These are phyloP conservation scores for Amphiura filiformis DNA, from an alignment of 35 echinoderm and acorn worm species.

Conservation along the genomic window DNA sequence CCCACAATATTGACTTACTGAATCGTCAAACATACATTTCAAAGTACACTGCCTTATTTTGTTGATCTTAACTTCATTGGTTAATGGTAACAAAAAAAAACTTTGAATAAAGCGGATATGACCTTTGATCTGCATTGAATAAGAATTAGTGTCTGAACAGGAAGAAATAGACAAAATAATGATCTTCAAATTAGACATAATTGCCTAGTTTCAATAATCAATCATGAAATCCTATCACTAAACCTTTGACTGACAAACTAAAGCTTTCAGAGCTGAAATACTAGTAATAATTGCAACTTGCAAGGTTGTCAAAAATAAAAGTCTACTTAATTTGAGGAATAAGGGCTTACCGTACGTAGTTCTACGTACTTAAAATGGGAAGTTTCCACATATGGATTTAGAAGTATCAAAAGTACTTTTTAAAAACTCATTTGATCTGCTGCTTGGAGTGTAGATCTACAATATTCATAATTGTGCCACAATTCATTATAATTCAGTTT, in stretches of 20 bases:
- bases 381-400: too few species aligned
- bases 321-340: too few species aligned
- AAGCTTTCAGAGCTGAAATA: too few species aligned
- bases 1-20: background rate
- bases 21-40: background rate
- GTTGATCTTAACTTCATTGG: background rate
- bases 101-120: background rate
- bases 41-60: background rate
- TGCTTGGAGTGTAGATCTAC: too few species aligned
- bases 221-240: too few species aligned
- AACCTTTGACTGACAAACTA: too few species aligned
- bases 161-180: background rate
- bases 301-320: too few species aligned
- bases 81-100: background rate
- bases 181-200: background rate
- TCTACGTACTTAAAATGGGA: too few species aligned
- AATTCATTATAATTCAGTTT: background rate
- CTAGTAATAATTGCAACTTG: too few species aligned
- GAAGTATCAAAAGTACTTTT: background rate
- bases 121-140: background rate
- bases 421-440: background rate
- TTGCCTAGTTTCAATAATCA: too few species aligned
- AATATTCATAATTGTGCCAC: too few species aligned
- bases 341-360: too few species aligned
- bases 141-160: background rate